Conservation (phyloP, 2,113 vertebrate genomes). For the Tricholaema leucomelas region DNA sequence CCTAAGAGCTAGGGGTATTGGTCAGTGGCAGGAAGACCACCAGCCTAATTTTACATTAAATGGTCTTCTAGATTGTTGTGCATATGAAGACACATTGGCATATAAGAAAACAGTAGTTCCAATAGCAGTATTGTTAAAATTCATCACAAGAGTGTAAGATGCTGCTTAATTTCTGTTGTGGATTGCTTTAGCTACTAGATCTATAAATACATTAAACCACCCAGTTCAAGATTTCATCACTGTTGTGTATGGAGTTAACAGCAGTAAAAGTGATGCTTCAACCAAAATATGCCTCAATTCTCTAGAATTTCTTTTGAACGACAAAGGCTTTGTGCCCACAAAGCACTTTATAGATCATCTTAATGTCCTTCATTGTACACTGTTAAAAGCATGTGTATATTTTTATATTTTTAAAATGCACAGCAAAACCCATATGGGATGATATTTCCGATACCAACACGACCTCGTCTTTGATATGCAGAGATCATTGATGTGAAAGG, state of each 20-base stretch:
- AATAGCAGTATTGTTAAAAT: background rate
- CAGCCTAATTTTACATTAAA: background rate
- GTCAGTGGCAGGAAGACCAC: background rate
- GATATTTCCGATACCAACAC: slow-evolving; percentile 61
- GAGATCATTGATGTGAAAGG: slow-evolving; percentile 68
- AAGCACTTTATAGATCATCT: slow-evolving; percentile 47
- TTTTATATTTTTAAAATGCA: slow-evolving; percentile 69
- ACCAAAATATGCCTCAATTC: background rate
- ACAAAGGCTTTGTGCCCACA: slow-evolving; percentile 8
- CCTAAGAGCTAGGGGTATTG: background rate
- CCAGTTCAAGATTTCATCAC: background rate
- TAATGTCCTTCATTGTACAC: slow-evolving; percentile 47
- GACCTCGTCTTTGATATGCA: slow-evolving; percentile 60
- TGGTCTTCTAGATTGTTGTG: background rate
- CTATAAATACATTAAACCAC: background rate
- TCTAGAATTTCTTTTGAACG: slow-evolving; percentile 22
- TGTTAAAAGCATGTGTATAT: slow-evolving; percentile 63
- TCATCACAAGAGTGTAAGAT: background rate
- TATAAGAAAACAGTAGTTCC: background rate
- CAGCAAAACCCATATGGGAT: slow-evolving; percentile 63
- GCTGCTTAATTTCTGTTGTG: slow-evolving; percentile 18
- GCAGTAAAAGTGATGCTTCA: background rate
- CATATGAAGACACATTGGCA: background rate
- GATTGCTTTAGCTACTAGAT: background rate
- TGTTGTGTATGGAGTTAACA: background rate